Evolutionary conservation across 2,113 vertebrate species (phyloP), one percentile per base, ranked within the genome.

Genomic region (Oryzias curvinotus): DNA sequence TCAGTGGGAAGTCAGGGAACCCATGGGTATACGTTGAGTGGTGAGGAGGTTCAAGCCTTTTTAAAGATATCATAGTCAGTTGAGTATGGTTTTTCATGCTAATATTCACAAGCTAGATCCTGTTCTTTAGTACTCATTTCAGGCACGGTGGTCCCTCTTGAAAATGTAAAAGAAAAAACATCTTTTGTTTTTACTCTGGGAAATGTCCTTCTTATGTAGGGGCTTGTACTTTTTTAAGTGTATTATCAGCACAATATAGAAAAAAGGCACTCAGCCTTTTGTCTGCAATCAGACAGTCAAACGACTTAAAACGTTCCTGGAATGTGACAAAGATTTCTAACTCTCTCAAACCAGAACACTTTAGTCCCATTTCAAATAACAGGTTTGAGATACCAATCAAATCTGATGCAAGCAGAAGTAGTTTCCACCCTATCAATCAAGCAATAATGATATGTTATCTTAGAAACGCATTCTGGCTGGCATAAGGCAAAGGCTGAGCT

Each of bases 381-480:
- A 28, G 18, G 55, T 71, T 72, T 45, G 19, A 77, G 69, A 82
- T 74, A 65, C 54, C 41, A 64, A 61, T 81, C 69, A 77, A 49
- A 59, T 43, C 14, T 68, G 71, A 73, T 62, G 58, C 36, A 66
- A 84, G 65, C 72, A 81, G 57, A 73, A 64, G 51, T 65, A 48
- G 46, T 45, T 68, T 71, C 58, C 51, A 56, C 52, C 46, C 71
- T 52, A 68, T 82, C 71, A 75, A 54, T 86, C 80, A 80, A 48
- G 62, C 17, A 28, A 3, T 78, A 71, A 75, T 81, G 28, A 75
- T 53, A 71, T 1, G 57, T 21, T 78, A 48, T 63, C 69, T 53
- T 45, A 49, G 43, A 25, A 62, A 42, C 50, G 41, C 30, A 53
- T 23, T 7, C 46, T 17, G 36, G 59, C 43, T 74, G 56, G 57